A percentile compares a stretch with the other conserved stretches of the same genome.
Evolutionary conservation across 1,140 invertebrate genomes (phyloP).

Genomic region (Hycleus cichorii): DNA sequence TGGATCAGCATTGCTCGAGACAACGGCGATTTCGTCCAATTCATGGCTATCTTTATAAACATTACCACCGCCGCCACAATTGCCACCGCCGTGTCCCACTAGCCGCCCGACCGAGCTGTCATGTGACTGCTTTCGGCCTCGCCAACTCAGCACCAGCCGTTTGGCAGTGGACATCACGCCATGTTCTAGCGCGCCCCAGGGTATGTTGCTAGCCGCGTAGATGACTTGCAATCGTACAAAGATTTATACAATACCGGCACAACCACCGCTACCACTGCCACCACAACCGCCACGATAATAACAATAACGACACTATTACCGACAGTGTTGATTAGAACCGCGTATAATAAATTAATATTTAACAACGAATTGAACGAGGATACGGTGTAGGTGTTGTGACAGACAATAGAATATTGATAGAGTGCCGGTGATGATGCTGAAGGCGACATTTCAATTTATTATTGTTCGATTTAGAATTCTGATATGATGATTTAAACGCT

Average conservation of each 20-base stretch:
- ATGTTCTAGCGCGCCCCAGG: conserved; percentile 22
- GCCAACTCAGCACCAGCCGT: conserved; percentile 59
- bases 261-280: neutral
- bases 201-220: conserved; percentile 14
- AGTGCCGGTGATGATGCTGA: no score
- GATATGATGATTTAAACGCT: no score
- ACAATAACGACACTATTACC: no score
- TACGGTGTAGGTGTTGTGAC: no score
- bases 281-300: no score
- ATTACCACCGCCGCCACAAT: conserved; percentile 42
- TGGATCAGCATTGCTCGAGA: conserved; percentile 52
- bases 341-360: no score
- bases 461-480: no score
- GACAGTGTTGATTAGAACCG: no score
- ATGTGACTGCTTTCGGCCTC: conserved; percentile 48
- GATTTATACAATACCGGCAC: no score
- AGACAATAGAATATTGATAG: no score
- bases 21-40: conserved; percentile 70
- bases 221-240: neutral
- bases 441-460: no score
- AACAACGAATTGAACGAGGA: no score
- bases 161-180: conserved; percentile 56
- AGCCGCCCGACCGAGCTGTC: conserved; percentile 42
- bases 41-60: conserved; percentile 57
- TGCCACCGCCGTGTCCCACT: conserved; percentile 38